phyloP scores from a whole-genome alignment of 2,113 vertebrate genomes.

The Mirounga angustirostris region DNA sequence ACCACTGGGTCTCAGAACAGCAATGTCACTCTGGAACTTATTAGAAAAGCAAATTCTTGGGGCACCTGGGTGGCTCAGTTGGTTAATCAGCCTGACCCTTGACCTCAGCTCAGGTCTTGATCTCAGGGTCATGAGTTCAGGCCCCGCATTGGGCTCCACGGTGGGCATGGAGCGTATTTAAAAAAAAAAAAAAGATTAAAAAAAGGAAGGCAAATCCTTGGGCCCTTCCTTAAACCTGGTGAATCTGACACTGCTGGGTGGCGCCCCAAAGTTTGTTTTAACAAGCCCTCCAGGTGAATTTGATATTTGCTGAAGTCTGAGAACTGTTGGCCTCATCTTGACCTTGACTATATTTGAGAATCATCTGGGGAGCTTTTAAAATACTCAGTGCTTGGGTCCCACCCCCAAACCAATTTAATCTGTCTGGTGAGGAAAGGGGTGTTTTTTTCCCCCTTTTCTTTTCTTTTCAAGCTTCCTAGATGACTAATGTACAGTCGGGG shows the following conservation, averaged over 20 bases:
- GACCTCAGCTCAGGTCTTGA: not conserved
- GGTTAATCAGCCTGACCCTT: not conserved
- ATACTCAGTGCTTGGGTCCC: not conserved
- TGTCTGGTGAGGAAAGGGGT: not conserved
- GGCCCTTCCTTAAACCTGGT: not conserved
- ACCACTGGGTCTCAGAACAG: not conserved
- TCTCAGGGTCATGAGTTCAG: not conserved
- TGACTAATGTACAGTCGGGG: not conserved
- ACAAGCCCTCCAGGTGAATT: not conserved
- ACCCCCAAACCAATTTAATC: conserved; percentile 15
- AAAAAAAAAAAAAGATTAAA: not conserved
- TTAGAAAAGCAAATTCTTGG: not conserved
- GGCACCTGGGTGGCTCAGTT: not conserved
- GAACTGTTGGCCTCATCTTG: not conserved
- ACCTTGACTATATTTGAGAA: not conserved
- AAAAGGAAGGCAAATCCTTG: not conserved
- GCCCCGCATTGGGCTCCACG: not conserved
- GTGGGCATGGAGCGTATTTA: not conserved
- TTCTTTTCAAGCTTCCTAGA: not conserved
- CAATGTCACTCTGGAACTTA: not conserved
- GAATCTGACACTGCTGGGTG: rapidly evolving
- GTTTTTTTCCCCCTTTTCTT: not conserved
- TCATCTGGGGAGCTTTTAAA: not conserved
- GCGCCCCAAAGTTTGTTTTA: not conserved
- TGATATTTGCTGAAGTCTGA: not conserved